Percentiles rank a stretch among this genome's conserved stretches.
Conservation (phyloP, 2,888 invertebrate species). For the Amiota minor region DNA sequence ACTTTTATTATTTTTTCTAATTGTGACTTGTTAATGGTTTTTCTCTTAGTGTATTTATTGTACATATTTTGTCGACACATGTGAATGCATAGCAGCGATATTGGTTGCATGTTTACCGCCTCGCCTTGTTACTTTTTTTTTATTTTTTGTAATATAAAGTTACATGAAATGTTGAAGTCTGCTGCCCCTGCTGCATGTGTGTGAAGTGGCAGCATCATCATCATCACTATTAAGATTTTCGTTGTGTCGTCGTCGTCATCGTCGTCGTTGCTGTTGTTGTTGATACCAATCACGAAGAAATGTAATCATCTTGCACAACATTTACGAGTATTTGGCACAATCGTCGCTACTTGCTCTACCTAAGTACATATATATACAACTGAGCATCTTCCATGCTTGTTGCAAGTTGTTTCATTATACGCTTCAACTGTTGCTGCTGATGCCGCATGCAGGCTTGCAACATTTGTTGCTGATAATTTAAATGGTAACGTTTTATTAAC, state of each 20-base stretch:
- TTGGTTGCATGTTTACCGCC: constrained; percentile 17
- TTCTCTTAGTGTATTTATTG: constrained; percentile 2
- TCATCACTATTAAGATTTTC: no score
- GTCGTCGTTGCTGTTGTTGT: constrained; percentile 28
- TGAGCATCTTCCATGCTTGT: background rate
- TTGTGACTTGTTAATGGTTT: background rate
- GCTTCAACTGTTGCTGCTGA: constrained; percentile 22
- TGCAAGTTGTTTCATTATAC: constrained; percentile 13
- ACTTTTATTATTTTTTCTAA: background rate
- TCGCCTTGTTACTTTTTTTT: background rate
- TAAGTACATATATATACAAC: background rate
- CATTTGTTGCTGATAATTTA: constrained; percentile 50
- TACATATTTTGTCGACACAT: constrained; percentile 4
- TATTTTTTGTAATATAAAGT: no score
- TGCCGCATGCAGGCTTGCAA: background rate
- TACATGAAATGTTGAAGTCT: background rate
- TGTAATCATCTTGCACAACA: constrained; percentile 63
- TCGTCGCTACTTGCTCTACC: background rate
- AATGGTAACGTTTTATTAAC: constrained; percentile 63
- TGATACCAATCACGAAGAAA: constrained; percentile 60
- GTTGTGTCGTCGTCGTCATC: constrained; percentile 33
- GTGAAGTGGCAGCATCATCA: background rate
- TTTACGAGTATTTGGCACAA: constrained; percentile 46
- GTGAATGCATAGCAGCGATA: background rate
- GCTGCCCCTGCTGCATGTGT: constrained; percentile 28